Evolutionary conservation across 2,888 invertebrate species (phyloP).

Genomic region (Drosophila emarginata): DNA sequence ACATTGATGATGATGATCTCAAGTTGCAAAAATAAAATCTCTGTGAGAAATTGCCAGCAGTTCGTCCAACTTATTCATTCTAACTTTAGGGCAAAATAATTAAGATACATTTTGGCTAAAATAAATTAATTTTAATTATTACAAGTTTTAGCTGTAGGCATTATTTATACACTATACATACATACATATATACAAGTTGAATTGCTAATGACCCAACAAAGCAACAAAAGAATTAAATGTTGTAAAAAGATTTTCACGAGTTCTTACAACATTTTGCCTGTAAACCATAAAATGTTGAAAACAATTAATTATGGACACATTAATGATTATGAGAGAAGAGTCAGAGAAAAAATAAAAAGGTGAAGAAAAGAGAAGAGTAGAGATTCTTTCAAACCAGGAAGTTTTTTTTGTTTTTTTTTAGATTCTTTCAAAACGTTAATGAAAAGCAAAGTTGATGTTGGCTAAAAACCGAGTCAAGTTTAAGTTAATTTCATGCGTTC

Average conservation of each 20-base stretch:
- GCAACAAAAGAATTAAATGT: constrained; percentile 14
- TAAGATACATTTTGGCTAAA: background rate
- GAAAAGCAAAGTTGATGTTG: constrained; percentile 29
- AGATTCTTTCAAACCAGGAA: constrained; percentile 47
- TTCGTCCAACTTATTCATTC: background rate
- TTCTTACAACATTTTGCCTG: constrained; percentile 28
- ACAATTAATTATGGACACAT: constrained; percentile 59
- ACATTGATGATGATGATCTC: background rate
- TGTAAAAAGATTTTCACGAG: constrained; percentile 31
- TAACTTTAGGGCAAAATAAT: background rate
- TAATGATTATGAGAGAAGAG: constrained; percentile 47
- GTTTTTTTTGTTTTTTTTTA: constrained; percentile 20
- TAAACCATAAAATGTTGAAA: constrained; percentile 22
- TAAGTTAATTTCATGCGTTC: constrained; percentile 69
- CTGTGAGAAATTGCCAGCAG: background rate
- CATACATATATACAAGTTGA: constrained; percentile 27
- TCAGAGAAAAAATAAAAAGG: background rate
- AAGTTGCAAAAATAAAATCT: background rate
- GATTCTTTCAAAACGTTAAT: constrained; percentile 16
- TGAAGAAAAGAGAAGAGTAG: background rate
- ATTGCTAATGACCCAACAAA: constrained; percentile 39
- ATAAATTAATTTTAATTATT: background rate
- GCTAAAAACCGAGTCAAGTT: constrained; percentile 50
- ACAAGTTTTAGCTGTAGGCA: constrained; percentile 3
- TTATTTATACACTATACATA: constrained; percentile 2